Evolutionary conservation across 1,140 invertebrate genomes (phyloP).

Genomic region (Sitodiplosis mosellana): DNA sequence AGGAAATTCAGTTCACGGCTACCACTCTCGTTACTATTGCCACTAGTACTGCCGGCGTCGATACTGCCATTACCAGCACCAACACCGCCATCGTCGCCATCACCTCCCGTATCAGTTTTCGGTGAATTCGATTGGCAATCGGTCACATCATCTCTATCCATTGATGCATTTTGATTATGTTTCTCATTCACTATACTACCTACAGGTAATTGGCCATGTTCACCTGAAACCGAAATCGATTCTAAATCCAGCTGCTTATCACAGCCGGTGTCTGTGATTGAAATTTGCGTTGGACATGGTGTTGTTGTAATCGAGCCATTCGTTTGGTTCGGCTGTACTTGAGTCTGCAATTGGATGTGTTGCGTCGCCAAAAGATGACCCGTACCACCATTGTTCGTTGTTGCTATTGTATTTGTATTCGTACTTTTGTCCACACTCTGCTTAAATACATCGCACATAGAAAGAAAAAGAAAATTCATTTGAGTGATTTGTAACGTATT

Average conservation of each 20-base stretch:
- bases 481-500: no score
- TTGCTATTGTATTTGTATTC: background rate
- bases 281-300: slow-evolving; percentile 14
- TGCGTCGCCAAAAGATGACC: background rate
- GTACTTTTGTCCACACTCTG: background rate
- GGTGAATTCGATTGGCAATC: background rate
- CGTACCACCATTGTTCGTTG: background rate
- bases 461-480: no score
- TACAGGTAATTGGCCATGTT: background rate
- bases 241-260: background rate
- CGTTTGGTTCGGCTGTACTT: no score
- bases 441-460: no score
- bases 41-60: background rate
- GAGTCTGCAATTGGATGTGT: no score
- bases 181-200: background rate
- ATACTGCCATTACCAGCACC: background rate
- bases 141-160: background rate
- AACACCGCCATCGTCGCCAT: background rate
- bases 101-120: background rate
- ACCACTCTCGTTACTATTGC: background rate
- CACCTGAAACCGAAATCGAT: background rate
- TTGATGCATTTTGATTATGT: background rate
- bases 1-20: slow-evolving; percentile 2
- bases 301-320: slow-evolving; percentile 8
- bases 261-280: background rate